Evolutionary conservation across 2,113 vertebrate species (phyloP).

Genomic region (Urocolius indicus): DNA sequence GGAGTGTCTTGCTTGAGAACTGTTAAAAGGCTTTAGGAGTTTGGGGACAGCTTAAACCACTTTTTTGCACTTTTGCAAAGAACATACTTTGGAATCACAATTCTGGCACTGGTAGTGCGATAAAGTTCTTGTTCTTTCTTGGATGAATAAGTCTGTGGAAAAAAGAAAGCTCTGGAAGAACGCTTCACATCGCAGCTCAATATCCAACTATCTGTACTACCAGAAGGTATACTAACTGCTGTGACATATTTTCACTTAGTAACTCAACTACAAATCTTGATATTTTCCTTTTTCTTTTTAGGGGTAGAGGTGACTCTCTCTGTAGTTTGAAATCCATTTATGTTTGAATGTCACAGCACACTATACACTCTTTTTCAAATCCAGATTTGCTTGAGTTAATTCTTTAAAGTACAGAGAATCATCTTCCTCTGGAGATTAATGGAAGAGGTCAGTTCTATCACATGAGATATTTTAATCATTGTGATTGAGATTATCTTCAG

Average conservation of each 20-base stretch:
- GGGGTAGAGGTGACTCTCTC: neutral
- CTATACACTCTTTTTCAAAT: neutral
- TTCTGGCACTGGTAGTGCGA: neutral
- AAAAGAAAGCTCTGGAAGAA: neutral
- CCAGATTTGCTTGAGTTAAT: conserved; percentile 9
- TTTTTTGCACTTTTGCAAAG: neutral
- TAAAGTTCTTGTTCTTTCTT: neutral
- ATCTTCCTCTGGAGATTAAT: neutral
- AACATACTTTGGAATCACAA: neutral
- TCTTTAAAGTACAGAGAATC: neutral
- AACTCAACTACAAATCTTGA: neutral
- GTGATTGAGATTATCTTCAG: neutral
- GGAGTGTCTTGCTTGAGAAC: neutral
- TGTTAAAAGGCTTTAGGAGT: neutral
- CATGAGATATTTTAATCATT: conserved; percentile 22
- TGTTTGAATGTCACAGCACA: neutral
- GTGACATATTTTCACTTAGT: neutral
- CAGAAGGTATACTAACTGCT: neutral
- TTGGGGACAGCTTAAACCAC: neutral
- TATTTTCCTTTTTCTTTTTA: neutral
- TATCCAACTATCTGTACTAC: neutral
- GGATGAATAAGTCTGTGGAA: neutral
- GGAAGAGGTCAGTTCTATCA: conserved; percentile 23
- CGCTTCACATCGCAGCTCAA: neutral
- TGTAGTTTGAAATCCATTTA: neutral